A percentile compares a stretch with the other conserved stretches of the same genome.
Conservation (phyloP, 1,140 invertebrate species). For the Leguminivora glycinivorella region DNA sequence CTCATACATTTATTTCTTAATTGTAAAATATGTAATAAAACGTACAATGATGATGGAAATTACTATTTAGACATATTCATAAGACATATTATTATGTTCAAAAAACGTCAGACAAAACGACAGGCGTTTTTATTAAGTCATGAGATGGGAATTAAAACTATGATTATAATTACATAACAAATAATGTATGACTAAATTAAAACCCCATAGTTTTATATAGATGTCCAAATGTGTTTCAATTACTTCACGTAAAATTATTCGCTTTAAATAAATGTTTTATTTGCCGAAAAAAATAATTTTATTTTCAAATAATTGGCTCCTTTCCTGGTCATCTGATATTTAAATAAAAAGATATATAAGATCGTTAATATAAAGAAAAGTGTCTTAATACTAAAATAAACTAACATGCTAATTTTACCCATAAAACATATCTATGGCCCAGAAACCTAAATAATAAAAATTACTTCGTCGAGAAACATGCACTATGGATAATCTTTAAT, state of each 20-base stretch:
- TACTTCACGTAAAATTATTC: neutral
- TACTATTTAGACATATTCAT: neutral
- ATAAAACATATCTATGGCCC: neutral
- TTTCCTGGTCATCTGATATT: neutral
- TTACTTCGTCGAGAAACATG: neutral
- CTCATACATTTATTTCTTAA: neutral
- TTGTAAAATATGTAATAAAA: too few species aligned
- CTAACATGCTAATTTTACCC: slow-evolving; percentile 1
- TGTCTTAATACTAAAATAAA: neutral
- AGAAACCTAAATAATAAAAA: neutral
- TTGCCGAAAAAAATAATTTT: neutral
- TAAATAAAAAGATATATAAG: neutral
- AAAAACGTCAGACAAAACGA: neutral
- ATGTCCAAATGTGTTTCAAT: neutral
- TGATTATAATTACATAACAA: neutral
- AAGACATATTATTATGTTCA: neutral
- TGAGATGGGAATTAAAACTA: neutral
- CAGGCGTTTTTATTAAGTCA: neutral
- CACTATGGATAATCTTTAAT: slow-evolving; percentile 11
- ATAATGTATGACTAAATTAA: neutral
- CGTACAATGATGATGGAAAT: too few species aligned
- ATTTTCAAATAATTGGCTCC: neutral
- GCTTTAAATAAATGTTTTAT: neutral
- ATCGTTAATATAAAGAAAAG: neutral
- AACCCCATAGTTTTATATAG: neutral